A percentile compares a stretch with the other conserved stretches of the same genome.
phyloP scores from a whole-genome alignment of 1,140 invertebrate species.

The Lasioglossum albipes region DNA sequence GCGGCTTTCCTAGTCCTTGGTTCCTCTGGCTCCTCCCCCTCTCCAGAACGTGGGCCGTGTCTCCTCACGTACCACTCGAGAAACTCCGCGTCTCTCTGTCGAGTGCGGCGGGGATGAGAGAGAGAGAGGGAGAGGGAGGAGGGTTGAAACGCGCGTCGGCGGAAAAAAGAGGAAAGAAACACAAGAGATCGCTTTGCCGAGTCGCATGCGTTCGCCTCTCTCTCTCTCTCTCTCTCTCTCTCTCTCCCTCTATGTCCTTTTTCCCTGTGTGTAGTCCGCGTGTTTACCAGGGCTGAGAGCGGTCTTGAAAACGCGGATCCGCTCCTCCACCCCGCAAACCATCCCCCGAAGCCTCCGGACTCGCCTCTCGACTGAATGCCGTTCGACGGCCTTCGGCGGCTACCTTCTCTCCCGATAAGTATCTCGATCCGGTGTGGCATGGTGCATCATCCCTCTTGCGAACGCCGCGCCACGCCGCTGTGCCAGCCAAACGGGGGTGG shows the following conservation, averaged over 20 bases:
- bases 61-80: slow-evolving; percentile 50
- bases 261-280: not conserved
- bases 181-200: slow-evolving; percentile 47
- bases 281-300: slow-evolving; percentile 46
- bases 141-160: not conserved
- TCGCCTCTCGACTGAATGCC: not conserved
- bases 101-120: not conserved
- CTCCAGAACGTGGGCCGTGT: not conserved
- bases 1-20: slow-evolving; percentile 52
- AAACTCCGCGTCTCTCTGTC: slow-evolving; percentile 26
- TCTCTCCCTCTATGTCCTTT: too few species aligned
- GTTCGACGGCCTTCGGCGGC: slow-evolving; percentile 10
- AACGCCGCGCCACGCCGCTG: not conserved
- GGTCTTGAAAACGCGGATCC: slow-evolving; percentile 33
- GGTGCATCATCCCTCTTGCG: slow-evolving; percentile 1
- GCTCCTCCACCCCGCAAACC: not conserved
- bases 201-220: slow-evolving; percentile 30
- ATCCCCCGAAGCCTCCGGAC: slow-evolving; percentile 7
- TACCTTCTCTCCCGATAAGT: slow-evolving; percentile 25
- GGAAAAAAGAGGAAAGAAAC: slow-evolving; percentile 18
- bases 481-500: not conserved
- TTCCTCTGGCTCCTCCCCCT: slow-evolving; percentile 2
- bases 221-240: too few species aligned
- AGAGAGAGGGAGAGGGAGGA: not conserved
- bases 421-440: slow-evolving; percentile 31